Evolutionary conservation across 2,888 invertebrate genomes (phyloP).

Genomic region (Scaptomyza reducta): DNA sequence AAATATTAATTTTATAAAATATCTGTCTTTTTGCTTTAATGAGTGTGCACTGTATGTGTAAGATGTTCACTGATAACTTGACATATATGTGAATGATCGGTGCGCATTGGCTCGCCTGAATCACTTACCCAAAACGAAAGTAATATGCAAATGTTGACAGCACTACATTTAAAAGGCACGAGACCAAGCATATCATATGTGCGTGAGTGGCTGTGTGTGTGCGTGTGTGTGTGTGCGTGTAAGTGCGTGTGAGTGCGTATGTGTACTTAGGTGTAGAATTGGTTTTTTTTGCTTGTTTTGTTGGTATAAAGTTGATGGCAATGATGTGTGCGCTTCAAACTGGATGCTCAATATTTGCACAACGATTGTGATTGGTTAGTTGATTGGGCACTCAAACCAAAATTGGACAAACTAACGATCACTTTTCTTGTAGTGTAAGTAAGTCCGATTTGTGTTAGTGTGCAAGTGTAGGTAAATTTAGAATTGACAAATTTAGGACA

Average conservation of each 20-base stretch:
- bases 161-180: slow-evolving; percentile 52
- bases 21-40: no score
- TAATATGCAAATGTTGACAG: slow-evolving; percentile 72
- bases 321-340: slow-evolving; percentile 32
- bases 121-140: slow-evolving; percentile 54
- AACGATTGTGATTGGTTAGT: slow-evolving; percentile 33
- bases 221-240: neutral
- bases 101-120: slow-evolving; percentile 16
- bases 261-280: slow-evolving; percentile 25
- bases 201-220: neutral
- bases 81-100: slow-evolving; percentile 32
- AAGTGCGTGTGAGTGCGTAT: neutral
- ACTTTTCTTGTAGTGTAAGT: slow-evolving; percentile 24
- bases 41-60: neutral
- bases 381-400: slow-evolving; percentile 24
- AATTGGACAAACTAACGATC: slow-evolving; percentile 44
- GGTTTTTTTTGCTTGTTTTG: neutral
- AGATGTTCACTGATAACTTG: neutral
- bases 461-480: slow-evolving; percentile 59
- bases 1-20: no score
- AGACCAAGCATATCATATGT: slow-evolving; percentile 45
- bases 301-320: slow-evolving; percentile 8
- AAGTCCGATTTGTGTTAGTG: neutral
- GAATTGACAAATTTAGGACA: slow-evolving; percentile 68
- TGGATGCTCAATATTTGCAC: slow-evolving; percentile 39